phyloP scores from a whole-genome alignment of 2,113 vertebrate species.

The Triplophysa siluroides region DNA sequence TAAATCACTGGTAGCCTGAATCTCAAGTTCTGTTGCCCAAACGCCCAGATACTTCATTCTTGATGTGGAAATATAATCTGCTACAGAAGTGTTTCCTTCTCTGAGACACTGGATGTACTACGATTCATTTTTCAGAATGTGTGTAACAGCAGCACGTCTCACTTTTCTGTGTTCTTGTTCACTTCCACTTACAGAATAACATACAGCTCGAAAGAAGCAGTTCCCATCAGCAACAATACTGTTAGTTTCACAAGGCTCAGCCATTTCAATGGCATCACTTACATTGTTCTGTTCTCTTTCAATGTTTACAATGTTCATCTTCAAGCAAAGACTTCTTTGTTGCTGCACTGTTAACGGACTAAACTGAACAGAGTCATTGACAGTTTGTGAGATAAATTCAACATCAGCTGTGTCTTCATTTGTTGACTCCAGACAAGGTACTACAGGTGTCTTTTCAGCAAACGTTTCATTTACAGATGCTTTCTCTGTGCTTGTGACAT shows the following conservation, averaged over 20 bases:
- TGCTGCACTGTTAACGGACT: slow-evolving; percentile 9
- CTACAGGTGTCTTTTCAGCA: neutral
- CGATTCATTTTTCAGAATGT: neutral
- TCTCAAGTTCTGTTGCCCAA: slow-evolving; percentile 24
- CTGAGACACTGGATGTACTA: neutral
- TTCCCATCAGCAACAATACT: neutral
- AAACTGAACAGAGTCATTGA: neutral
- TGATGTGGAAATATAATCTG: slow-evolving; percentile 3
- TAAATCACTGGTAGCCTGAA: slow-evolving; percentile 4
- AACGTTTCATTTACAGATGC: neutral
- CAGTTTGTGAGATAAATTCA: slow-evolving; percentile 3
- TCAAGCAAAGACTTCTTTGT: slow-evolving; percentile 3
- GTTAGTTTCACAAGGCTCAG: neutral
- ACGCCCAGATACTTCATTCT: neutral
- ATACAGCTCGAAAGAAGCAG: neutral
- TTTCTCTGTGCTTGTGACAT: neutral
- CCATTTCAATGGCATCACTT: neutral
- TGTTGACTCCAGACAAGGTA: neutral
- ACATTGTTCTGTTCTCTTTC: neutral
- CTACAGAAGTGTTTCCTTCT: neutral
- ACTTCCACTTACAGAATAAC: neutral
- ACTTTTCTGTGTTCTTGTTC: neutral
- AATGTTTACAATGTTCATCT: neutral
- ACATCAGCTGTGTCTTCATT: neutral
- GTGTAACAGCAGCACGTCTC: neutral